Evolutionary conservation across 2,888 invertebrate genomes (phyloP).

Genomic region (Sipha maydis): DNA sequence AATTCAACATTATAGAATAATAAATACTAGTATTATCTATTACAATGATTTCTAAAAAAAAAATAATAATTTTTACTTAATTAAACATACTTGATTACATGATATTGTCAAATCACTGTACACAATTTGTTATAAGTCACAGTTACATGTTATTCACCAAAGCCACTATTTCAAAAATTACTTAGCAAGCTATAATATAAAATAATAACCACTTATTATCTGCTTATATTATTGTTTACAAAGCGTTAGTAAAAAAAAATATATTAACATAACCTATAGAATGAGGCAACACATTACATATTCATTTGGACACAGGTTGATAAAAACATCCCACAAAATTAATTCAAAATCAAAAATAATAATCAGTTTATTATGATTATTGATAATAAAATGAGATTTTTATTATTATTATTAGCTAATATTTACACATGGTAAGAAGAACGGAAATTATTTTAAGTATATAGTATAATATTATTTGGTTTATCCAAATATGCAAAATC

Average conservation of each 20-base stretch:
- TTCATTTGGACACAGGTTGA: background rate
- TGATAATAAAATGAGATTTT: too few species aligned
- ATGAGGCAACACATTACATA: background rate
- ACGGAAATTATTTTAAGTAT: background rate
- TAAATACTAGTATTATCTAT: background rate
- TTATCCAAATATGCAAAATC: background rate
- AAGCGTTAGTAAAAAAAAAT: slow-evolving; percentile 16
- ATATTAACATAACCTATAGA: background rate
- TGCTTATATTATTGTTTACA: slow-evolving; percentile 4
- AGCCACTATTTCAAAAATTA: slow-evolving; percentile 18
- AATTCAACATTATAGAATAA: background rate
- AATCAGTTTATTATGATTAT: too few species aligned
- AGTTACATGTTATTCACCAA: slow-evolving; percentile 17
- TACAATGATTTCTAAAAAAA: background rate
- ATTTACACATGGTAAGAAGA: background rate
- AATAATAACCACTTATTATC: background rate
- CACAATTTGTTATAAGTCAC: slow-evolving; percentile 5
- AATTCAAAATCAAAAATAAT: background rate
- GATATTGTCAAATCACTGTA: slow-evolving; percentile 9
- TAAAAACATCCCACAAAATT: slow-evolving; percentile 9
- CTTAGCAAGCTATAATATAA: background rate
- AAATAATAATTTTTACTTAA: background rate
- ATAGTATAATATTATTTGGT: background rate
- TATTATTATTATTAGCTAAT: background rate
- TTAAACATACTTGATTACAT: background rate